Conservation (phyloP, 2,888 invertebrate genomes). For the Bembecia ichneumoniformis region DNA sequence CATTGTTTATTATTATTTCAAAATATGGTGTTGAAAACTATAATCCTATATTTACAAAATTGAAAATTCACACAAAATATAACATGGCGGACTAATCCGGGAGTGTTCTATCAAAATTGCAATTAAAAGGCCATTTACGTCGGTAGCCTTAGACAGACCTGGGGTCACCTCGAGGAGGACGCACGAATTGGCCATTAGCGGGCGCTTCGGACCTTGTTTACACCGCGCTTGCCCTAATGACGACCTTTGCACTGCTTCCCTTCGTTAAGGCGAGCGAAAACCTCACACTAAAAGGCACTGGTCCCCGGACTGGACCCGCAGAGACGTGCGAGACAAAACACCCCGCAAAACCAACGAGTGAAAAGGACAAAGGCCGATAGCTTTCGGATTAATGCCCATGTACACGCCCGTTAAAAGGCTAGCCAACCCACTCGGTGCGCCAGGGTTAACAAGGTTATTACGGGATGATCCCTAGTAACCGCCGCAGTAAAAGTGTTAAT, state of each 20-base stretch:
- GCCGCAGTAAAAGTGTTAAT: slow-evolving; percentile 70
- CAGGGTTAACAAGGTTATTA: slow-evolving; percentile 73
- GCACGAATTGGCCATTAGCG: slow-evolving; percentile 73
- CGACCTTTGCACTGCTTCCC: slow-evolving; percentile 73
- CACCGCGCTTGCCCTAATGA: slow-evolving; percentile 74
- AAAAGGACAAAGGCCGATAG: slow-evolving; percentile 63
- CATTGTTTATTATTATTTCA: not conserved
- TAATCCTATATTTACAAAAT: not conserved
- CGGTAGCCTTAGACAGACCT: slow-evolving; percentile 54
- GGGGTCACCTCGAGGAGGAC: slow-evolving; percentile 68
- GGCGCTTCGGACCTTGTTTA: slow-evolving; percentile 71
- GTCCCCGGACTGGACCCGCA: slow-evolving; percentile 58
- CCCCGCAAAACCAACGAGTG: slow-evolving; percentile 29
- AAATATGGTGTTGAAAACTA: not conserved
- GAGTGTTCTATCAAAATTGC: slow-evolving; percentile 63
- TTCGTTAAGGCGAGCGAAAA: slow-evolving; percentile 73
- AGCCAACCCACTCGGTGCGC: slow-evolving; percentile 59
- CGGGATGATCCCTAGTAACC: slow-evolving; percentile 68
- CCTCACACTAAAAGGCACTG: slow-evolving; percentile 70
- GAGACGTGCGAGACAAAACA: slow-evolving; percentile 56
- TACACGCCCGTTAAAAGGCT: slow-evolving; percentile 70
- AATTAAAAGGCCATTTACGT: slow-evolving; percentile 69
- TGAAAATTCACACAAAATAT: slow-evolving; percentile 1
- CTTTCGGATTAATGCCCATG: slow-evolving; percentile 71
- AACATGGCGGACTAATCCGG: slow-evolving; percentile 53